Conservation (phyloP, 2,797 vertebrate genomes). For the Hybognathus amarus region DNA sequence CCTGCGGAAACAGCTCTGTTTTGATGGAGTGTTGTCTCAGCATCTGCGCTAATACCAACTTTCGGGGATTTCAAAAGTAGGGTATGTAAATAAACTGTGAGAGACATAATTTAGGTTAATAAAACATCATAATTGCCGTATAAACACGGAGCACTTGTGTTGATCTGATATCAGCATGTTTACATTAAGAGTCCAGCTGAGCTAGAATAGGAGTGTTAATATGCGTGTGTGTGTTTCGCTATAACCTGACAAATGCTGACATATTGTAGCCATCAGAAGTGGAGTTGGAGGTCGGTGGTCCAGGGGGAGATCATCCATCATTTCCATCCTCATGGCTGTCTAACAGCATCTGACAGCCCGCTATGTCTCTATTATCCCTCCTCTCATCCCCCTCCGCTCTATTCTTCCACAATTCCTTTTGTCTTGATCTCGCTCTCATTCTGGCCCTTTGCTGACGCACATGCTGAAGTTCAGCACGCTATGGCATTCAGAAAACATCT, state of each 20-base stretch:
- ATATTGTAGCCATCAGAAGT: constrained; percentile 52
- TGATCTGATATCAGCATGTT: constrained; percentile 11
- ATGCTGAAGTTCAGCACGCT: constrained; percentile 41
- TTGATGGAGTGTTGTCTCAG: constrained; percentile 24
- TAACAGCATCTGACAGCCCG: constrained; percentile 50
- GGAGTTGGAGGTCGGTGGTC: constrained; percentile 48
- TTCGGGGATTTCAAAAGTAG: neutral
- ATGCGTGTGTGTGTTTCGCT: constrained; percentile 25
- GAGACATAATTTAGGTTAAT: constrained; percentile 3
- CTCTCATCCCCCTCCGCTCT: constrained; percentile 59
- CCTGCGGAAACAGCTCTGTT: constrained; percentile 35
- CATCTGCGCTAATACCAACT: constrained; percentile 30
- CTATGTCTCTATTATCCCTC: constrained; percentile 46
- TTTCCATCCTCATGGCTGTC: constrained; percentile 52
- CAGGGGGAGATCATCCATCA: constrained; percentile 49
- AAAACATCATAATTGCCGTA: neutral
- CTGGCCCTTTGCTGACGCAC: constrained; percentile 13
- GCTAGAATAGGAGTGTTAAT: constrained; percentile 35
- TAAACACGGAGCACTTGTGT: constrained; percentile 28
- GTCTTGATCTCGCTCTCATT: constrained; percentile 49
- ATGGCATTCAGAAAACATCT: constrained; percentile 18
- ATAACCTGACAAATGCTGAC: constrained; percentile 52
- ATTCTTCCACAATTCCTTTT: constrained; percentile 57
- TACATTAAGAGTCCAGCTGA: constrained; percentile 32
- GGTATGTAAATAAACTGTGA: constrained; percentile 30